Percentiles rank a stretch among this genome's conserved stretches.
Conservation (phyloP, 1,140 invertebrate species). For the Procambarus virginalis region DNA sequence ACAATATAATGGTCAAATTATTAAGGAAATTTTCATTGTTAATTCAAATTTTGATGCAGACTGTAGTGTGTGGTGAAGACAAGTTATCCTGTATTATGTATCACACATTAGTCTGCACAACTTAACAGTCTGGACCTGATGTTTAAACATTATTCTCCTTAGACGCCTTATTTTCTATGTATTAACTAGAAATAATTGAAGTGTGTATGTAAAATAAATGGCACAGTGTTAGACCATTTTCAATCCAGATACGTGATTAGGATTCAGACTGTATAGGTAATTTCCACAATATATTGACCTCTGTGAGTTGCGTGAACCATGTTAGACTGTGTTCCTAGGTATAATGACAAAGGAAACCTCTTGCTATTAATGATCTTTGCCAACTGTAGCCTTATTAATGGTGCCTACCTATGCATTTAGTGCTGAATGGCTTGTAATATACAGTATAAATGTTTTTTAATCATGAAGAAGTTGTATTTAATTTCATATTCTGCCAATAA, state of each 20-base stretch:
- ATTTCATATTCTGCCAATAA: background rate
- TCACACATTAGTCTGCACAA: too few species aligned
- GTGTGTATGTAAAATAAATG: background rate
- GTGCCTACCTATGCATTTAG: conserved; percentile 51
- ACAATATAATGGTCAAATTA: too few species aligned
- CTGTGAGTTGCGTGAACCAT: background rate
- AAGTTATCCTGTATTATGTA: background rate
- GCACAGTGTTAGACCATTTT: background rate
- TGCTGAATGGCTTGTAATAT: conserved; percentile 30
- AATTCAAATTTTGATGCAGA: too few species aligned
- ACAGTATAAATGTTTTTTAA: background rate
- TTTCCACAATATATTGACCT: background rate
- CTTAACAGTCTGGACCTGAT: too few species aligned
- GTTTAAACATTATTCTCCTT: too few species aligned
- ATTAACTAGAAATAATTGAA: background rate
- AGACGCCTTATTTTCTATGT: background rate
- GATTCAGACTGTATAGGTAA: background rate
- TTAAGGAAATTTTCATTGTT: too few species aligned
- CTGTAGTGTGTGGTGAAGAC: background rate
- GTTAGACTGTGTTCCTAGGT: background rate
- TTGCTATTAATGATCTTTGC: conserved; percentile 28
- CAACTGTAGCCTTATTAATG: conserved; percentile 51
- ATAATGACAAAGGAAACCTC: background rate
- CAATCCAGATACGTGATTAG: background rate
- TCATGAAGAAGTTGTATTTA: background rate